phyloP scores from a whole-genome alignment of 1,140 invertebrate genomes.

The Pantala flavescens region DNA sequence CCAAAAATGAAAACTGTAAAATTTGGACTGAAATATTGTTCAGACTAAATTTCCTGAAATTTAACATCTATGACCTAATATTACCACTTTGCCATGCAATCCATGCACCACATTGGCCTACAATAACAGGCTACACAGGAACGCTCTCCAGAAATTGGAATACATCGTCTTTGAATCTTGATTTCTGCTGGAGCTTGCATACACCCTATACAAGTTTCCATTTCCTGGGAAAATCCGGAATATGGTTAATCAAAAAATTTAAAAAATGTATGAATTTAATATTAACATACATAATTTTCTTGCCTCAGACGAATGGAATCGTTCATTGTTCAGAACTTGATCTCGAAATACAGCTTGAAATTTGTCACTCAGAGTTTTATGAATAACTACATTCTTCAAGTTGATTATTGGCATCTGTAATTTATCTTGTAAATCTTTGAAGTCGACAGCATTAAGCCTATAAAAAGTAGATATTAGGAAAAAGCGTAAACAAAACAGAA shows the following conservation, averaged over 20 bases:
- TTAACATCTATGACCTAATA: no score
- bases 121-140: slow-evolving; percentile 54
- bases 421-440: slow-evolving; percentile 67
- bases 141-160: slow-evolving; percentile 30
- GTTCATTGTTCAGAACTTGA: slow-evolving; percentile 58
- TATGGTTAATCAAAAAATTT: background rate
- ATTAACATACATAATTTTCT: slow-evolving; percentile 21
- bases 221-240: slow-evolving; percentile 44
- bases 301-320: slow-evolving; percentile 56
- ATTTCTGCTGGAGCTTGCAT: slow-evolving; percentile 69
- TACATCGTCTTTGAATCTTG: slow-evolving; percentile 67
- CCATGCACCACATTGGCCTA: slow-evolving; percentile 79
- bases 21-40: no score
- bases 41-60: no score
- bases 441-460: slow-evolving; percentile 64
- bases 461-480: slow-evolving; percentile 12
- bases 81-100: slow-evolving; percentile 78
- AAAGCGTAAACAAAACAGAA: no score
- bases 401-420: slow-evolving; percentile 60
- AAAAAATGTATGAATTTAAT: background rate
- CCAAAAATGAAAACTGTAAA: no score
- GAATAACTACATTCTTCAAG: slow-evolving; percentile 63
- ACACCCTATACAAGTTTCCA: slow-evolving; percentile 78
- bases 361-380: slow-evolving; percentile 66
- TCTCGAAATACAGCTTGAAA: slow-evolving; percentile 75